Evolutionary conservation across 1,140 invertebrate genomes (phyloP).

Genomic region (Cydia splendana): DNA sequence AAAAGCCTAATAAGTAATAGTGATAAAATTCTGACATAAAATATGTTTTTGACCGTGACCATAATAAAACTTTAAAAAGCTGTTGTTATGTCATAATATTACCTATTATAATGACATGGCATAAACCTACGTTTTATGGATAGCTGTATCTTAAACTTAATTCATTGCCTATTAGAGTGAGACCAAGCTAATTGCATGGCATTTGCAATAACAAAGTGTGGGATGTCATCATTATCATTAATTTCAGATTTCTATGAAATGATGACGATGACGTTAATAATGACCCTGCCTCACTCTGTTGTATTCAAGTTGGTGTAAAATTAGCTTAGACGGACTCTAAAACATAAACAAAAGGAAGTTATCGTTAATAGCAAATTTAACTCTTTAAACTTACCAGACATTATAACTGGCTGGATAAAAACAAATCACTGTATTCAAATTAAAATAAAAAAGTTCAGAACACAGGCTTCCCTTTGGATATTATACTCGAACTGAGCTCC

Average conservation of each 20-base stretch:
- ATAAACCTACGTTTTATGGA: not conserved
- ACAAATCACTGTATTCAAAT: not conserved
- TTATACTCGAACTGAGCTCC: constrained; percentile 53
- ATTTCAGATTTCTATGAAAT: too few relatives aligned
- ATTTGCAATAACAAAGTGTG: too few relatives aligned
- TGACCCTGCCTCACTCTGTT: too few relatives aligned
- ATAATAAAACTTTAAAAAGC: constrained; percentile 11
- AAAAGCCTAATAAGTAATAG: not conserved
- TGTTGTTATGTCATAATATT: constrained; percentile 8
- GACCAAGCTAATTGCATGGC: not conserved
- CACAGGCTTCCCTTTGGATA: constrained; percentile 44
- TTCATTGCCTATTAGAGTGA: not conserved
- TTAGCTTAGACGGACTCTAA: too few relatives aligned
- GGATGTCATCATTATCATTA: too few relatives aligned
- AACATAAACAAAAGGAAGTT: too few relatives aligned
- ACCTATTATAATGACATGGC: not conserved
- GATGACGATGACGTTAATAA: too few relatives aligned
- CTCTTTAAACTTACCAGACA: constrained; percentile 8
- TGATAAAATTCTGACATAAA: constrained; percentile 4
- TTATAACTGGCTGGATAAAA: constrained; percentile 15
- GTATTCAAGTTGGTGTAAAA: too few relatives aligned
- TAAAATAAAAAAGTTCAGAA: constrained; percentile 16
- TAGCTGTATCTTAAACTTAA: not conserved
- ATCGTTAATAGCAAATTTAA: too few relatives aligned
- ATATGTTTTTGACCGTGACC: constrained; percentile 20